phyloP scores from a whole-genome alignment of 1,140 invertebrate species.

The Drosophila simulans region DNA sequence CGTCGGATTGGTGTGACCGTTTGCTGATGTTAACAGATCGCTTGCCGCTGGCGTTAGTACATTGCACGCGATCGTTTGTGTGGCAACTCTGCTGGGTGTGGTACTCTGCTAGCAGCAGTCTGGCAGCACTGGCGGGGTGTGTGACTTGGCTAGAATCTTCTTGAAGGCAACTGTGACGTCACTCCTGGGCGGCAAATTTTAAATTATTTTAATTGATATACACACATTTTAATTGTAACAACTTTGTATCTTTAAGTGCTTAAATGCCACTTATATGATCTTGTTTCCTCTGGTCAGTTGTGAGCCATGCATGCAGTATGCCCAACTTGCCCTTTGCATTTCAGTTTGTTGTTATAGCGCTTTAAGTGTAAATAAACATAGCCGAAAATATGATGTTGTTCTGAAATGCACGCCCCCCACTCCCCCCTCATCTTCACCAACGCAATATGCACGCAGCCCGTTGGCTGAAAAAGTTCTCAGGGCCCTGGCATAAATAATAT shows the following conservation, averaged over 20 bases:
- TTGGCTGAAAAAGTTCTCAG: constrained; percentile 66
- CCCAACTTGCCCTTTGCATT: constrained; percentile 62
- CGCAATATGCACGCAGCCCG: constrained; percentile 59
- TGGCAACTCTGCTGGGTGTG: neutral
- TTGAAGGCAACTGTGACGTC: neutral
- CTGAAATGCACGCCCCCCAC: constrained; percentile 49
- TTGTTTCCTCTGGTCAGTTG: constrained; percentile 6
- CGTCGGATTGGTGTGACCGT: neutral
- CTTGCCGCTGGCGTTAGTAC: neutral
- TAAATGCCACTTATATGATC: neutral
- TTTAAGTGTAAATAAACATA: constrained; percentile 73
- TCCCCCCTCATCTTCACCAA: neutral
- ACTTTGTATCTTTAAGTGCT: neutral
- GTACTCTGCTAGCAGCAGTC: neutral
- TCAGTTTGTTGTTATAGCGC: constrained; percentile 70
- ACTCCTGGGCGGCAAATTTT: neutral
- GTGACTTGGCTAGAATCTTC: neutral
- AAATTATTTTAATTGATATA: neutral
- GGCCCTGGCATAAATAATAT: constrained; percentile 55
- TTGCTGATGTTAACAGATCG: neutral
- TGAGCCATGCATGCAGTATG: constrained; percentile 39
- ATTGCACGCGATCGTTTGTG: neutral
- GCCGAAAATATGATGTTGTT: constrained; percentile 51
- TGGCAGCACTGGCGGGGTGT: neutral
- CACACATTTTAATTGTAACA: neutral